phyloP scores from a whole-genome alignment of 2,888 invertebrate genomes.

The Nineta flava region DNA sequence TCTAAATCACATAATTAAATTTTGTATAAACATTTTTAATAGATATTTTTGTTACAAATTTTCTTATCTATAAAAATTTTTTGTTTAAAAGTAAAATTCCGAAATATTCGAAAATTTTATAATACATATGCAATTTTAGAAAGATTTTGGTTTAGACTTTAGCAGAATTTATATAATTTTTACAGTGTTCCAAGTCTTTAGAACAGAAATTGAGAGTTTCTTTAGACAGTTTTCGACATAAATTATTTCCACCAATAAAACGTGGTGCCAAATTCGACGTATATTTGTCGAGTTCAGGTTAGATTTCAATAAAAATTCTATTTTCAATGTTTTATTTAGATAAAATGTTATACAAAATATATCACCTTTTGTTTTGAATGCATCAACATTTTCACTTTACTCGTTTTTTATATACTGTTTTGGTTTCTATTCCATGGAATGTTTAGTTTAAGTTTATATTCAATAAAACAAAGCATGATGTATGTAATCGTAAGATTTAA shows the following conservation, averaged over 20 bases:
- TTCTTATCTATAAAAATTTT: too few species aligned
- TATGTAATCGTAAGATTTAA: too few species aligned
- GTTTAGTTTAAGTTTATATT: neutral
- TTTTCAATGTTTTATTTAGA: too few species aligned
- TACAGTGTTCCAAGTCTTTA: slow-evolving; percentile 56
- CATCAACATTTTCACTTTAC: slow-evolving; percentile 4
- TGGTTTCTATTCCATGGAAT: neutral
- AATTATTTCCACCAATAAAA: slow-evolving; percentile 67
- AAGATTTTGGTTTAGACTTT: too few species aligned
- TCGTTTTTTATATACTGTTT: neutral
- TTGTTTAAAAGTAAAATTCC: too few species aligned
- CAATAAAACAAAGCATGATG: too few species aligned
- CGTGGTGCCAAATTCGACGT: slow-evolving; percentile 69
- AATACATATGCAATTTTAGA: too few species aligned
- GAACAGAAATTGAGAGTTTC: slow-evolving; percentile 57
- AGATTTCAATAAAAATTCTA: slow-evolving; percentile 21
- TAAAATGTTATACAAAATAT: slow-evolving; percentile 6
- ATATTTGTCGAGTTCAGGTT: slow-evolving; percentile 80
- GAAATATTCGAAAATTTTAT: too few species aligned
- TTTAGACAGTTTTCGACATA: slow-evolving; percentile 58
- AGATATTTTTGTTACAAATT: too few species aligned
- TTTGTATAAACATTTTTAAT: too few species aligned
- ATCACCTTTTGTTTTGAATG: slow-evolving; percentile 13
- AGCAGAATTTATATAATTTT: slow-evolving; percentile 20
- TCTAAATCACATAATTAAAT: too few species aligned